phyloP scores from a whole-genome alignment of 2,113 vertebrate genomes.

The Ranitomeya variabilis region DNA sequence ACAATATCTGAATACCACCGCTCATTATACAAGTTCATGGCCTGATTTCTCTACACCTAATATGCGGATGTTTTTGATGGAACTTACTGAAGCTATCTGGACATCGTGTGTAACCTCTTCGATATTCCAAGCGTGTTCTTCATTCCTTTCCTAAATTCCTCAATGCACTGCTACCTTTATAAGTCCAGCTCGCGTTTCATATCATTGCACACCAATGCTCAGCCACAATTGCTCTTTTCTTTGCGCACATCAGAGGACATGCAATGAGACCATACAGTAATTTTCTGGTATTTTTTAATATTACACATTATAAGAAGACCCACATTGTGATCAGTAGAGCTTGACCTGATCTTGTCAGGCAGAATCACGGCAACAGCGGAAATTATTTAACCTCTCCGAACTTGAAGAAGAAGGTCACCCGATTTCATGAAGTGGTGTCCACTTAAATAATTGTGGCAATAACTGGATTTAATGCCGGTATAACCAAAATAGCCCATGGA shows the following conservation, averaged over 20 bases:
- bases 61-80: background rate
- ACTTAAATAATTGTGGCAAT: background rate
- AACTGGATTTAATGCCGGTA: background rate
- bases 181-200: conserved; percentile 70
- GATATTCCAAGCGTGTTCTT: conserved; percentile 65
- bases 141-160: conserved; percentile 65
- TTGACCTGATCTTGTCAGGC: conserved; percentile 66
- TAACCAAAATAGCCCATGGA: background rate
- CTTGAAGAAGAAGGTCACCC: background rate
- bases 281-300: conserved; percentile 74
- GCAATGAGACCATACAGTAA: conserved; percentile 70
- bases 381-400: background rate
- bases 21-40: background rate
- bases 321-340: conserved; percentile 70
- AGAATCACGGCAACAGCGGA: conserved; percentile 71
- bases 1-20: background rate
- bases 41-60: background rate
- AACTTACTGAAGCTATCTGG: background rate
- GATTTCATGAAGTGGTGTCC: background rate
- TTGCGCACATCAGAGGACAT: conserved; percentile 63
- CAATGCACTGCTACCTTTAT: conserved; percentile 63
- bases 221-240: conserved; percentile 71
- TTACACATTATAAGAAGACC: conserved; percentile 70
- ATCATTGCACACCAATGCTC: conserved; percentile 71
- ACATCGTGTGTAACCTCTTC: background rate